These are phyloP conservation scores for Sakesphorus luctuosus DNA, from an alignment of 2,113 vertebrate genomes.

Conservation along the genomic window DNA sequence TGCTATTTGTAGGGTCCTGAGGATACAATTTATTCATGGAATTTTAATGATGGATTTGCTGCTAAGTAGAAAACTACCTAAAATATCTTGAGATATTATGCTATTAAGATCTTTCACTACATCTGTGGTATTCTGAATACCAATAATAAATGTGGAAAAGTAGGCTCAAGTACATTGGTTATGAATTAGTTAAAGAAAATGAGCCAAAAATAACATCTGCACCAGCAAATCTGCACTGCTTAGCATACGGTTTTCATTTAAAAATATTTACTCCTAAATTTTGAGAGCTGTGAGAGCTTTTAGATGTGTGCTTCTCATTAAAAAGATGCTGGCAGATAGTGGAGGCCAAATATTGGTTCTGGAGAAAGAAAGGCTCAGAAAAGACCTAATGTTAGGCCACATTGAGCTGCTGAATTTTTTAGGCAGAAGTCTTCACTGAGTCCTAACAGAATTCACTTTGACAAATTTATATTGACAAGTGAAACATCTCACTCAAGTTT, in stretches of 20 bases:
- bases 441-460: not conserved
- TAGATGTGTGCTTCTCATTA: conserved; percentile 70
- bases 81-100: not conserved
- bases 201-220: conserved; percentile 70
- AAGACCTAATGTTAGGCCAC: conserved; percentile 7
- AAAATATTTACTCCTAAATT: conserved; percentile 71
- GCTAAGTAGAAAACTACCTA: not conserved
- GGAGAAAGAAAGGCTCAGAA: conserved; percentile 24
- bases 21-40: not conserved
- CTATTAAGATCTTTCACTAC: not conserved
- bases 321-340: conserved; percentile 56
- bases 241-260: conserved; percentile 69
- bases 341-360: conserved; percentile 38
- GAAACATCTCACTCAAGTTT: not conserved
- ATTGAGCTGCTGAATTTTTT: not conserved
- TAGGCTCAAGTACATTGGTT: not conserved
- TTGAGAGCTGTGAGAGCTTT: conserved; percentile 66
- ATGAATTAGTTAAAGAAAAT: conserved; percentile 67
- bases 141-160: not conserved
- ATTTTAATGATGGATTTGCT: not conserved
- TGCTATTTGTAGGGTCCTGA: not conserved
- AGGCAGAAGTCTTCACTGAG: not conserved
- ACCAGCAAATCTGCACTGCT: conserved; percentile 56
- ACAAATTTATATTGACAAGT: not conserved
- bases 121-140: not conserved